Conservation (phyloP, 2,113 vertebrate species). For the Gadus macrocephalus region DNA sequence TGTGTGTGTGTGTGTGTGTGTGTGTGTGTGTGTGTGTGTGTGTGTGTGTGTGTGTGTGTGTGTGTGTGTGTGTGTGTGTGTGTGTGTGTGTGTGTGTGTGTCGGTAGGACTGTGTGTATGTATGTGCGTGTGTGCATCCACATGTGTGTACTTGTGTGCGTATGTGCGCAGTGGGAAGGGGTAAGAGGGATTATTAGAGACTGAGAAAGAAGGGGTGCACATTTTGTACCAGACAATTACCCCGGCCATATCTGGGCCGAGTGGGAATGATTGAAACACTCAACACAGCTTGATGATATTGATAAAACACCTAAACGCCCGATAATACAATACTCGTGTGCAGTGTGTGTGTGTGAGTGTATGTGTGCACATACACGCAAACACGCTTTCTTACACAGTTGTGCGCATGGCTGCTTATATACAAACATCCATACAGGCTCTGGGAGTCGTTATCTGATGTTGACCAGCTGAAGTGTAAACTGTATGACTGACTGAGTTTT, state of each 20-base stretch:
- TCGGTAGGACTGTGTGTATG: background rate
- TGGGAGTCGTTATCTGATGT: too few species aligned
- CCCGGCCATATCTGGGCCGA: constrained; percentile 26
- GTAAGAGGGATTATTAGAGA: background rate
- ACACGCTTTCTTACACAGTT: background rate
- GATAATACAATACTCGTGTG: too few species aligned
- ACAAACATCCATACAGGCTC: background rate
- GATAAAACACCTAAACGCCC: constrained; percentile 31
- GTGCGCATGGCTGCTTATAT: background rate
- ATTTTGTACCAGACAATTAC: constrained; percentile 35
- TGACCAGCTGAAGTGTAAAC: too few species aligned
- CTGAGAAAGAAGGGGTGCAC: background rate
- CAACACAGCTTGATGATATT: constrained; percentile 41
- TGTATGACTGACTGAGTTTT: background rate
- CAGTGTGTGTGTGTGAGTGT: background rate
- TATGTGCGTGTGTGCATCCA: background rate
- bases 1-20: background rate
- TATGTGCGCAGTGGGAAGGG: too few species aligned
- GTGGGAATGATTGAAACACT: constrained; percentile 48
- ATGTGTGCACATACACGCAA: background rate
- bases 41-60: background rate
- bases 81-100: background rate
- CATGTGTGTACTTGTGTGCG: background rate
- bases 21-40: background rate
- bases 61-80: background rate